Conservation (phyloP, 2,797 vertebrate species). For the Linurgus olivaceus region DNA sequence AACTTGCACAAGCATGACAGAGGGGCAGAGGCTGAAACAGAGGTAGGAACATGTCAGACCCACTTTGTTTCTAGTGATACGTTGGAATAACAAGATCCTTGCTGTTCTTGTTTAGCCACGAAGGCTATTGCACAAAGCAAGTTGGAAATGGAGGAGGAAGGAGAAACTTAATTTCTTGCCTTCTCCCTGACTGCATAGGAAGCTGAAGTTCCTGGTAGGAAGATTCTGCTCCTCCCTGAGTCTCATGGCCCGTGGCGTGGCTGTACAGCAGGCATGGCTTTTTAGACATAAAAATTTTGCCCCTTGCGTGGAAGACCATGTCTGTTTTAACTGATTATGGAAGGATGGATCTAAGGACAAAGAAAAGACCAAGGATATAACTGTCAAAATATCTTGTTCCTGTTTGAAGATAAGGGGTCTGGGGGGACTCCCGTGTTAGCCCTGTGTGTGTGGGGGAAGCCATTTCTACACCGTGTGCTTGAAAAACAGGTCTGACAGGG, state of each 20-base stretch:
- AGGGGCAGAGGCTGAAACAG: neutral
- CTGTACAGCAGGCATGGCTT: neutral
- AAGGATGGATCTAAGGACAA: neutral
- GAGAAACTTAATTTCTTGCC: neutral
- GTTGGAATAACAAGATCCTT: neutral
- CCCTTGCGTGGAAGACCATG: neutral
- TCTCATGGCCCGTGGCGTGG: neutral
- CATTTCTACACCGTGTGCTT: neutral
- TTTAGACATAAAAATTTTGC: neutral
- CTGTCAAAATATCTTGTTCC: neutral
- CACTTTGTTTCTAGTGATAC: neutral
- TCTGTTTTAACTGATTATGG: conserved; percentile 25
- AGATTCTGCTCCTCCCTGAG: neutral
- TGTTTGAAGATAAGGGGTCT: neutral
- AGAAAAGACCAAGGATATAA: neutral
- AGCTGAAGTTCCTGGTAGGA: neutral
- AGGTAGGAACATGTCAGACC: neutral
- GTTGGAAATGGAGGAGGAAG: neutral
- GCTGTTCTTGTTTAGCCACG: neutral
- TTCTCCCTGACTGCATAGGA: neutral
- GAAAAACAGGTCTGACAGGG: neutral
- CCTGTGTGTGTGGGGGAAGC: neutral
- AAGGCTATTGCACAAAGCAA: neutral
- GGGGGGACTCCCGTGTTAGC: neutral
- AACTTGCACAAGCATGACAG: neutral